These are phyloP conservation scores for Austrofundulus limnaeus DNA, from an alignment of 2,113 vertebrate genomes.

Conservation along the genomic window DNA sequence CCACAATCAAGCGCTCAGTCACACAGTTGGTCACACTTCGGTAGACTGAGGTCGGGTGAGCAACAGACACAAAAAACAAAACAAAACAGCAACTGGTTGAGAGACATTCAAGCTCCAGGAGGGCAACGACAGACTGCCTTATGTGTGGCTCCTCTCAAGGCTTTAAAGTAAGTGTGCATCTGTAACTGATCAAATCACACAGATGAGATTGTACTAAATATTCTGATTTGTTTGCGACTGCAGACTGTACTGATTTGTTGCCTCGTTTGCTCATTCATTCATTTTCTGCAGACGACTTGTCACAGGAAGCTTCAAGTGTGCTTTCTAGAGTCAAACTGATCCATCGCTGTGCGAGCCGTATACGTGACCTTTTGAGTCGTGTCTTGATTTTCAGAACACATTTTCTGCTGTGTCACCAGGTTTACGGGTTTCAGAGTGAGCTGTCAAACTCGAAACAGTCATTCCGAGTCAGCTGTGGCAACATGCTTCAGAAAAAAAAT, in stretches of 20 bases:
- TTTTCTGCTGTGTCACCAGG: constrained; percentile 62
- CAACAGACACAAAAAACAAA: constrained; percentile 12
- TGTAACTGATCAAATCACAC: constrained; percentile 11
- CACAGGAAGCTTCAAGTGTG: background rate
- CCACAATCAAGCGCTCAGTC: constrained; percentile 21
- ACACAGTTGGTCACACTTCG: constrained; percentile 30
- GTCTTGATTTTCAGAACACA: constrained; percentile 48
- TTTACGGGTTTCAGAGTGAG: constrained; percentile 62
- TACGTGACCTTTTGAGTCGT: constrained; percentile 55
- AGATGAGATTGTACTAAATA: background rate
- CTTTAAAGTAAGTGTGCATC: constrained; percentile 70
- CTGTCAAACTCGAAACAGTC: constrained; percentile 58
- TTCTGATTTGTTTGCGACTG: background rate
- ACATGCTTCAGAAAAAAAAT: constrained; percentile 44
- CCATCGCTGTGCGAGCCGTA: constrained; percentile 19
- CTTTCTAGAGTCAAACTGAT: constrained; percentile 48
- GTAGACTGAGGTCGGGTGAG: constrained; percentile 38
- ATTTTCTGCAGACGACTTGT: background rate
- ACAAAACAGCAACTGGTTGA: constrained; percentile 52
- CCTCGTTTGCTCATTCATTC: background rate
- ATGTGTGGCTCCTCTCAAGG: constrained; percentile 75
- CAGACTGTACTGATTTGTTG: too few relatives aligned
- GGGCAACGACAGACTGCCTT: constrained; percentile 54
- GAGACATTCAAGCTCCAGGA: constrained; percentile 35
- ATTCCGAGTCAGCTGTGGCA: constrained; percentile 58